phyloP scores from a whole-genome alignment of 1,140 invertebrate species.

The Aphelinus certus region DNA sequence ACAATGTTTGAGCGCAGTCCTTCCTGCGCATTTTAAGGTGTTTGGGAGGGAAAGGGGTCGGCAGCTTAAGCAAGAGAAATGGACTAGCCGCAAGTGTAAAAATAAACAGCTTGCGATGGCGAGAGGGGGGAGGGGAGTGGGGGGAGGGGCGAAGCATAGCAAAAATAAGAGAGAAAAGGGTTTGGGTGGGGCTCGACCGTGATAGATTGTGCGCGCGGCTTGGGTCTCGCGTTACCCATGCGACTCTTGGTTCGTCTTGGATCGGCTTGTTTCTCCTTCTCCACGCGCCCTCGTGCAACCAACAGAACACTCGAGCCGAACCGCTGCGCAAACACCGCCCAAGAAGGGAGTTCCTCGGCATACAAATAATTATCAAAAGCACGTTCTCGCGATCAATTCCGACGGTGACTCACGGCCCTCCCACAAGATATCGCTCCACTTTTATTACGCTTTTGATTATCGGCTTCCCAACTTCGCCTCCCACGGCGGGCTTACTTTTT shows the following conservation, averaged over 20 bases:
- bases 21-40: constrained; percentile 17
- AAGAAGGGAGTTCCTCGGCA: constrained; percentile 24
- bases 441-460: too few species aligned
- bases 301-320: constrained; percentile 7
- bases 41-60: too few species aligned
- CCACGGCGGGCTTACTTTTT: too few species aligned
- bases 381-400: constrained; percentile 32
- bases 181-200: constrained; percentile 28
- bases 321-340: not conserved
- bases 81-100: constrained; percentile 1
- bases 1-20: not conserved
- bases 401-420: not conserved
- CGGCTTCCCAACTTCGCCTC: too few species aligned
- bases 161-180: constrained; percentile 21
- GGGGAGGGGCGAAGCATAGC: not conserved
- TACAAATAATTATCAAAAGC: constrained; percentile 40
- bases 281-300: not conserved
- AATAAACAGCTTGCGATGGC: too few species aligned
- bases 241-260: not conserved
- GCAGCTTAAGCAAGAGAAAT: constrained; percentile 30
- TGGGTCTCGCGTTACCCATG: constrained; percentile 35
- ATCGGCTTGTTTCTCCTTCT: not conserved
- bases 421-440: too few species aligned
- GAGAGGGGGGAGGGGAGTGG: not conserved
- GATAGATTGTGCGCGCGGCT: constrained; percentile 38